Conservation (phyloP, 2,888 invertebrate species). For the Thera britannica region DNA sequence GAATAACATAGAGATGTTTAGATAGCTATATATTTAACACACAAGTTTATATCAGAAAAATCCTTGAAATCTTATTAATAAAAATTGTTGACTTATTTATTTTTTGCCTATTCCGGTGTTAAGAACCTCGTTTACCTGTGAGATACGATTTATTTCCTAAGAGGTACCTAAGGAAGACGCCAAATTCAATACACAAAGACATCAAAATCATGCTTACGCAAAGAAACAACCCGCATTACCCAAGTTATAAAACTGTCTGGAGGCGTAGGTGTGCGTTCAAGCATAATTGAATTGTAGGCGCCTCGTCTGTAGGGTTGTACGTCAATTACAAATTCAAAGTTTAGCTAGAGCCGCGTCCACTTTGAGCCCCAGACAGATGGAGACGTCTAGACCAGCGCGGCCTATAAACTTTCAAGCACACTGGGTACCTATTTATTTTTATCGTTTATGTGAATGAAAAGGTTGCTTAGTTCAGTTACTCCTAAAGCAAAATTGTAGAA, state of each 20-base stretch:
- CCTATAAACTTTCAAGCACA: conserved; percentile 57
- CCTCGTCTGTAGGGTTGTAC: conserved; percentile 26
- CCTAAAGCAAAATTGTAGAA: not conserved
- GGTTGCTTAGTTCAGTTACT: conserved; percentile 37
- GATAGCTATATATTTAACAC: too few species aligned
- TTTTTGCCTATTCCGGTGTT: too few species aligned
- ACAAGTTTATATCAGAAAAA: too few species aligned
- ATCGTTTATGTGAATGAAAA: conserved; percentile 46
- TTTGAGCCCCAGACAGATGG: conserved; percentile 42
- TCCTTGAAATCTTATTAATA: too few species aligned
- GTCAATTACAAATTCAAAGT: conserved; percentile 48
- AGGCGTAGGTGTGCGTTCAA: conserved; percentile 28
- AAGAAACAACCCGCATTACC: conserved; percentile 23
- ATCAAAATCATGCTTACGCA: conserved; percentile 9
- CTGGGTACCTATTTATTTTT: conserved; percentile 47
- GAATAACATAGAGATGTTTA: too few species aligned
- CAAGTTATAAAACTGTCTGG: conserved; percentile 32
- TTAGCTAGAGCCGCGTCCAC: conserved; percentile 43
- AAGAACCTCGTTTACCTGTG: too few species aligned
- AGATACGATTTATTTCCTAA: not conserved
- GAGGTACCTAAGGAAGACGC: not conserved
- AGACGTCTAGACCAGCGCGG: conserved; percentile 60
- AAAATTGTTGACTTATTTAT: too few species aligned
- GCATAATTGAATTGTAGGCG: conserved; percentile 31
- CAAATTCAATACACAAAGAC: conserved; percentile 8